phyloP scores from a whole-genome alignment of 2,113 vertebrate species.

The Stercorarius parasiticus region DNA sequence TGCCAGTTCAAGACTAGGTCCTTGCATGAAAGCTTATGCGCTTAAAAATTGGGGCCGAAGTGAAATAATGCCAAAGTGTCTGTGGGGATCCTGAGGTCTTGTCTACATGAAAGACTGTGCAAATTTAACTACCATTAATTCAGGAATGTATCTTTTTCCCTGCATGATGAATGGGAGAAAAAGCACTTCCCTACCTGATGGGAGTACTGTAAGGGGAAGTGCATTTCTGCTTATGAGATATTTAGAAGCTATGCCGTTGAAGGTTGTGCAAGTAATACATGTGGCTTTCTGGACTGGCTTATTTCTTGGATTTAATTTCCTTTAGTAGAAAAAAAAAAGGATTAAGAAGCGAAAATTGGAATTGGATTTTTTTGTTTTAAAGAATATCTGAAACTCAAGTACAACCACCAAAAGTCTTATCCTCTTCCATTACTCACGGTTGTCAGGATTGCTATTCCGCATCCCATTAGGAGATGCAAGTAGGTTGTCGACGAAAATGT shows the following conservation, averaged over 20 bases:
- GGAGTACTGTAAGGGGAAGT: neutral
- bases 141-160: neutral
- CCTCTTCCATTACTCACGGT: neutral
- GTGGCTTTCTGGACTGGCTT: neutral
- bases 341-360: neutral
- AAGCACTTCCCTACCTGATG: neutral
- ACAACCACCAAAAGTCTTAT: neutral
- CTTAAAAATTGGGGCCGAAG: neutral
- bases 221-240: neutral
- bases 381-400: neutral
- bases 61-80: neutral
- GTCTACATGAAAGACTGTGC: neutral
- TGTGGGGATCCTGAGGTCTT: neutral
- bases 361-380: neutral
- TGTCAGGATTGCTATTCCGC: neutral
- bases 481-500: neutral
- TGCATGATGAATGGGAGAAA: neutral
- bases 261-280: neutral
- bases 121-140: neutral
- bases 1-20: neutral
- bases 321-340: neutral
- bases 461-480: neutral
- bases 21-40: too few species aligned
- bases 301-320: neutral
- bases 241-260: neutral